Percentiles rank a stretch among this genome's conserved stretches.
These are phyloP conservation scores for Hyles vespertilio DNA, from an alignment of 1,140 invertebrate genomes.

Conservation along the genomic window DNA sequence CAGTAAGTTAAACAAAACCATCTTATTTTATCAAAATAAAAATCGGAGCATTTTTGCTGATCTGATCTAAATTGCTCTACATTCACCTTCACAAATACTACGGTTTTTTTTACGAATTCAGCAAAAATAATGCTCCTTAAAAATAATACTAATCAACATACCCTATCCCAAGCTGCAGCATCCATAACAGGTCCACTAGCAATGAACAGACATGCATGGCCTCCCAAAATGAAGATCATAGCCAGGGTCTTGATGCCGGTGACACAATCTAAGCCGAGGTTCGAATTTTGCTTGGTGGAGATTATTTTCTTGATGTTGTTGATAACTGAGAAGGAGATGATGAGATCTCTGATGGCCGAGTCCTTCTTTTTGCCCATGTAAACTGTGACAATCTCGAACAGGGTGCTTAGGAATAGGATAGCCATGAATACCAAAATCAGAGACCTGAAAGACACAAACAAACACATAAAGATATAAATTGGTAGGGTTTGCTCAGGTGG, in stretches of 20 bases:
- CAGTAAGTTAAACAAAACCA: too few species aligned
- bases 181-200: conserved; percentile 81
- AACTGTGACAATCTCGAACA: conserved; percentile 55
- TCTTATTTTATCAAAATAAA: too few species aligned
- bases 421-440: conserved; percentile 49
- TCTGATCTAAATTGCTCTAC: too few species aligned
- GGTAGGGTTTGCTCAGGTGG: too few species aligned
- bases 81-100: too few species aligned
- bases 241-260: conserved; percentile 80
- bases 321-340: conserved; percentile 78
- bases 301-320: conserved; percentile 78
- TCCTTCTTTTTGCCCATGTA: conserved; percentile 35
- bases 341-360: conserved; percentile 46
- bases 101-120: too few species aligned
- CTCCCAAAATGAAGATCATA: conserved; percentile 80
- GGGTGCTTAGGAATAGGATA: conserved; percentile 52
- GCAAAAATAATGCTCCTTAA: too few species aligned
- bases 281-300: conserved; percentile 78
- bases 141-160: conserved; percentile 42
- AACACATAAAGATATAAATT: too few species aligned
- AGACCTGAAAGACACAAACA: conserved; percentile 36
- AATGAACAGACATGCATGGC: conserved; percentile 80
- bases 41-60: too few species aligned
- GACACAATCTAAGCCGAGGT: conserved; percentile 78
- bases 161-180: conserved; percentile 77